Conservation (phyloP, 2,113 vertebrate species). For the Caloenas nicobarica region DNA sequence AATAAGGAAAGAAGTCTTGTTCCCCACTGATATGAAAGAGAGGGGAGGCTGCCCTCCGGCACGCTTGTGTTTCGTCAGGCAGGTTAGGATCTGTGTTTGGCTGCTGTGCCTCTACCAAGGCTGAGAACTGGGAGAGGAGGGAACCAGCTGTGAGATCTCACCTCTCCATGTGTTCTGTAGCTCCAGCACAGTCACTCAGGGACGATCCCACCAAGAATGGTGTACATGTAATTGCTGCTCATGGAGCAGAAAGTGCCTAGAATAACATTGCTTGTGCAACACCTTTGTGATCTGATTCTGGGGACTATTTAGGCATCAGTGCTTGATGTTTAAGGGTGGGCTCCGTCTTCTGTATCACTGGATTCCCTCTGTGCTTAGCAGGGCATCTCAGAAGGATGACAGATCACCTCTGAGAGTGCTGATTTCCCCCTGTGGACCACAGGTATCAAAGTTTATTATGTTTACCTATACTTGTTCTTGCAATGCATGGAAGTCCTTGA, state of each 20-base stretch:
- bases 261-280: background rate
- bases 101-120: background rate
- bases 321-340: background rate
- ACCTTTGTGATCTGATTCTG: background rate
- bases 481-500: background rate
- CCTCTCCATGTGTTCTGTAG: rapidly evolving
- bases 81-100: background rate
- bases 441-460: background rate
- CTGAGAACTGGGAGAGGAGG: background rate
- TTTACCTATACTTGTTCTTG: background rate
- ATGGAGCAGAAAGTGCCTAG: background rate
- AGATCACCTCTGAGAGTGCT: rapidly evolving
- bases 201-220: rapidly evolving
- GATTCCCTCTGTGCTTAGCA: background rate
- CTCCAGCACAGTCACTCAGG: background rate
- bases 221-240: background rate
- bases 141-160: background rate
- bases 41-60: background rate
- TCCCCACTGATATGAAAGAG: background rate
- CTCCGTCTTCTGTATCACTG: background rate
- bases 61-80: background rate
- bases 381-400: background rate
- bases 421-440: background rate
- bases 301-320: background rate
- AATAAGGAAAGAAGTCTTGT: background rate